Conservation (phyloP, 2,888 invertebrate genomes). For the Acleris sparsana region DNA sequence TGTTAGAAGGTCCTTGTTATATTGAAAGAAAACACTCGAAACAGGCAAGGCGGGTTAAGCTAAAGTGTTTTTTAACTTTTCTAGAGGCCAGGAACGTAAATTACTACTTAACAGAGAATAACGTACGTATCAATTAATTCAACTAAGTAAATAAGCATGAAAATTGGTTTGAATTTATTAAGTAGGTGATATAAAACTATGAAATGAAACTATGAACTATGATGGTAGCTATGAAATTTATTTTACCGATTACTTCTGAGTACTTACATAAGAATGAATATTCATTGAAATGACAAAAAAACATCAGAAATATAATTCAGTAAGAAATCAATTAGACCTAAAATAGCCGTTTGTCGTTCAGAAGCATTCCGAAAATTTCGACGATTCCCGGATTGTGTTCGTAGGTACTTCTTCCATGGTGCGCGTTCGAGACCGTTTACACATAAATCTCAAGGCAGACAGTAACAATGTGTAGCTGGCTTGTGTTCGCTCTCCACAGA, state of each 20-base stretch:
- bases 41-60: conserved; percentile 43
- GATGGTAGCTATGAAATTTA: too few species aligned
- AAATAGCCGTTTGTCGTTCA: neutral
- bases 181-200: too few species aligned
- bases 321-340: too few species aligned
- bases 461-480: conserved; percentile 56
- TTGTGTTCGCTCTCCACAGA: conserved; percentile 40
- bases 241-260: too few species aligned
- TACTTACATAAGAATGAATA: too few species aligned
- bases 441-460: conserved; percentile 55
- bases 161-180: too few species aligned
- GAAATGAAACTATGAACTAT: too few species aligned
- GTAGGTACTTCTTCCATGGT: conserved; percentile 19
- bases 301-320: too few species aligned
- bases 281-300: too few species aligned
- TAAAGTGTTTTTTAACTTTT: conserved; percentile 54
- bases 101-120: too few species aligned
- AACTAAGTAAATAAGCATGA: too few species aligned
- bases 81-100: conserved; percentile 47
- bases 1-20: conserved; percentile 38
- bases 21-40: conserved; percentile 50
- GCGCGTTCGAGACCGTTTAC: conserved; percentile 41
- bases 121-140: too few species aligned
- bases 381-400: conserved; percentile 18
- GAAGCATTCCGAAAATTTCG: conserved; percentile 8